phyloP scores from a whole-genome alignment of 1,140 invertebrate genomes.

The Maniola jurtina region DNA sequence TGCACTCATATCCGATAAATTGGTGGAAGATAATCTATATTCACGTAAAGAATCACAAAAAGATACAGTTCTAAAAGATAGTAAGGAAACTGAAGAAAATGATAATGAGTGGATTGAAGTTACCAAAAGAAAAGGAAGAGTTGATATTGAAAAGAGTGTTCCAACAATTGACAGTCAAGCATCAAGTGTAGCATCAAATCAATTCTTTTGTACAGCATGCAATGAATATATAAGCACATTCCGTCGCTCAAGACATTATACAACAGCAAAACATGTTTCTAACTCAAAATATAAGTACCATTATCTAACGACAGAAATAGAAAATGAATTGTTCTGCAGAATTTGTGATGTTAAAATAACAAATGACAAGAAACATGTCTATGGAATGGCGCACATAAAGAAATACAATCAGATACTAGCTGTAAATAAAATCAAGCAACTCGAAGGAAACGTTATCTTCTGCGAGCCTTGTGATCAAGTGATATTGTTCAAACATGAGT shows the following conservation, averaged over 20 bases:
- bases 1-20: conserved; percentile 9
- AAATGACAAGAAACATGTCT: conserved; percentile 8
- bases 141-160: neutral
- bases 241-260: conserved; percentile 3
- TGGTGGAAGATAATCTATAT: conserved; percentile 2
- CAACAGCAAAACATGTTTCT: conserved; percentile 1
- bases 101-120: neutral
- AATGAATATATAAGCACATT: neutral
- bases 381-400: conserved; percentile 5
- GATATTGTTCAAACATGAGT: conserved; percentile 12
- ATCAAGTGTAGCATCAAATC: neutral
- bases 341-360: conserved; percentile 9
- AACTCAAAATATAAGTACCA: conserved; percentile 11
- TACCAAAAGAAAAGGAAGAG: neutral
- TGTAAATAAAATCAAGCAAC: neutral
- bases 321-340: conserved; percentile 13
- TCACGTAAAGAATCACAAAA: neutral
- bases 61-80: too few species aligned
- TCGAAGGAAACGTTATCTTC: neutral
- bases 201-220: conserved; percentile 3
- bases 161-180: neutral
- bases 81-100: too few species aligned
- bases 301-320: conserved; percentile 6
- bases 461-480: conserved; percentile 11
- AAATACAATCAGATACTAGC: conserved; percentile 6